Evolutionary conservation across 2,888 invertebrate species (phyloP), one percentile per base, ranked within the genome.

Genomic region (Odontomyia ornata): DNA sequence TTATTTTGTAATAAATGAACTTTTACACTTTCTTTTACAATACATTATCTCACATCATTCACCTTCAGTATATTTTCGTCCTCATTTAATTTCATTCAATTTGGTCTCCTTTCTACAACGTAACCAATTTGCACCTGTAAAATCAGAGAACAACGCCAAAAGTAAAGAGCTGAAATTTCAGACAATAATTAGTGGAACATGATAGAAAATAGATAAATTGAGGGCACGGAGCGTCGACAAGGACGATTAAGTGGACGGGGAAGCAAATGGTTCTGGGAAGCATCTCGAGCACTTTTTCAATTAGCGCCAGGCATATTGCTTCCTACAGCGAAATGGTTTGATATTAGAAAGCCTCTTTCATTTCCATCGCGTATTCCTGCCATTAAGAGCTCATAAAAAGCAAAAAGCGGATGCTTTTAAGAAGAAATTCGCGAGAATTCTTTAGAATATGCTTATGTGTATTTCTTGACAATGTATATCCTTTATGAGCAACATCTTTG

Each of bases 111-210:
- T 52, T 52, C 52, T n/a, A n/a, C n/a, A 52, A 52, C 18, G 15
- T 15, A 13, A 52, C 36, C 3, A 36, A 36, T 36, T 36, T 36
- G 36, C n/a, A n/a, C 36, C 36, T 36, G 15, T 52, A 52, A 60
- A 60, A 60, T 25, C 7, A 25, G 13, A 23, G 60, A 60, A 25
- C 25, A 60, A 13, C 13, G 25, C 3, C 28, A 27, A 15, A 71
- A 46, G 43, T 46, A 71, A 71, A 71, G 47, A 71, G 47, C 71
- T 71, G 71, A 71, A 71, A n/a, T 71, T 36, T 71, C 71, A 71
- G 71, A 71, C 71, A 71, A 71, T 71, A 71, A 71, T 71, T 71
- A 71, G 47, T 71, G 47, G 71, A 71, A 25, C 11, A 7, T 9
- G 47, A 64, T 67, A 71, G 46, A 52, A 71, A 71, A n/a, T 71